Evolutionary conservation across 2,113 vertebrate species (phyloP), one percentile per base, ranked within the genome.

Genomic region (Mesocricetus auratus): DNA sequence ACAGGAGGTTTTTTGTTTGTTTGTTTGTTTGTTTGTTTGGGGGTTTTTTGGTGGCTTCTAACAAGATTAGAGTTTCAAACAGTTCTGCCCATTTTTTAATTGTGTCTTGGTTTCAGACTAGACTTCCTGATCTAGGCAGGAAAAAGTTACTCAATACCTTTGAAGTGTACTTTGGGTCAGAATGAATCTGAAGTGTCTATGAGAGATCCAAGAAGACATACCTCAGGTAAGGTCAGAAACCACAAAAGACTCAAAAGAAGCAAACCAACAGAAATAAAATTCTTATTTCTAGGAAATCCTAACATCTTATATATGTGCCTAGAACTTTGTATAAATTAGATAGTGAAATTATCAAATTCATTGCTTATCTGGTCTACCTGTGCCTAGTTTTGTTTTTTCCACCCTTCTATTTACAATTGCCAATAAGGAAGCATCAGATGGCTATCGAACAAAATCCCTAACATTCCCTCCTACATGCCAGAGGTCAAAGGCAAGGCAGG

Each of bases 141-240:
- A 12, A 88, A 42, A 5, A 83, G 22, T 19, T 58, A 86, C 15
- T 19, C 36, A 77, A 45, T 10, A 33, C 58, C 31, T 29, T 21
- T 78, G 26, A 91, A 89, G 62, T 88, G 88, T 53, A 91, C 17
- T 50, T 93, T 91, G 47, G 5, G 10, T 56, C 24, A 93, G 56
- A 86, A 31, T 60, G 77, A 50, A 78, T 85, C 62, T 93, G 42
- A 95, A 95, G 42, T 73, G 33, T 13, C 29, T 73, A 89, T 19
- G 17, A 17, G 31, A 73, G 22, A 85, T 13, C 19, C 19, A 91
- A 87, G 74, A 83, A 91, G 39, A 87, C 21, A 93, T 42, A 66
- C 7, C 45, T 86, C 3, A 12, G 87, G 50, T 22, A 42, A 0
- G 3, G 79, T 90, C 66, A 60, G 26, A 90, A 93, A 86, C 36